These are phyloP conservation scores for Galeruca laticollis DNA, from an alignment of 2,888 invertebrate species.

Conservation along the genomic window DNA sequence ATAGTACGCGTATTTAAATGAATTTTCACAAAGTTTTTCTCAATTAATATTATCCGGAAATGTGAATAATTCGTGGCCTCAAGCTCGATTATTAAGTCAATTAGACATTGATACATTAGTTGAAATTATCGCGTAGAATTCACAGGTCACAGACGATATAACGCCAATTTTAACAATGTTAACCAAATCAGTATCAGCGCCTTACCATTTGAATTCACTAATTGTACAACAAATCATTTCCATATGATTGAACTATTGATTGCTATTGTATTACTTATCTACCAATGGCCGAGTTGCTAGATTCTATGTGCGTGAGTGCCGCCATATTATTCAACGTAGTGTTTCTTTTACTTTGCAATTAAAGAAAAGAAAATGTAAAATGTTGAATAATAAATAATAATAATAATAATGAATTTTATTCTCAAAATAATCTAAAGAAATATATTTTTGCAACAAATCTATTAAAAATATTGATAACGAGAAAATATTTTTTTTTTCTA, in stretches of 20 bases:
- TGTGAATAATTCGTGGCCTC: too few species aligned
- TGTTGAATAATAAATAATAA: too few species aligned
- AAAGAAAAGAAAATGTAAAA: too few species aligned
- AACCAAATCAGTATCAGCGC: background rate
- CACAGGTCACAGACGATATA: background rate
- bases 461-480: too few species aligned
- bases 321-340: background rate
- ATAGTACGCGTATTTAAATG: too few species aligned
- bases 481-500: too few species aligned
- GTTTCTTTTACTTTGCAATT: too few species aligned
- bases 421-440: too few species aligned
- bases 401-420: too few species aligned
- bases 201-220: constrained; percentile 1
- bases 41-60: too few species aligned
- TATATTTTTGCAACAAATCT: too few species aligned
- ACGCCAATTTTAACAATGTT: background rate
- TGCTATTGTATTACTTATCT: background rate
- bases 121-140: background rate
- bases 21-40: too few species aligned
- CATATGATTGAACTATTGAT: background rate
- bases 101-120: background rate
- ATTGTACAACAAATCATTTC: constrained; percentile 2
- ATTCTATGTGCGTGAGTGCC: background rate
- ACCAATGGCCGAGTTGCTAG: background rate
- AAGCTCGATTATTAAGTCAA: background rate